Conservation (phyloP, 2,113 vertebrate species). For the Syngnathus floridae region DNA sequence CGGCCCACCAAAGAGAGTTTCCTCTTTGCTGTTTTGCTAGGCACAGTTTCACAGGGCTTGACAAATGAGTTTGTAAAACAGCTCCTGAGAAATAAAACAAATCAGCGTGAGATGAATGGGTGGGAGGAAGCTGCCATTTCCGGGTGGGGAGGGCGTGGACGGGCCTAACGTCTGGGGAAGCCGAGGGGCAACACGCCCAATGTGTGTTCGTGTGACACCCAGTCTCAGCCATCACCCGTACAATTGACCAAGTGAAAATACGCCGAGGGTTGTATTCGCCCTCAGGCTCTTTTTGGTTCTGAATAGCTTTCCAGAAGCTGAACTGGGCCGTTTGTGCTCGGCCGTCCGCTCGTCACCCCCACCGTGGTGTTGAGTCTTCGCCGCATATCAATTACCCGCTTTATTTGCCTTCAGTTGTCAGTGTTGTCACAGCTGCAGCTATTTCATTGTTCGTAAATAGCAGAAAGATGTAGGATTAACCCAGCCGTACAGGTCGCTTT, state of each 20-base stretch:
- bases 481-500: background rate
- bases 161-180: constrained; percentile 34
- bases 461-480: constrained; percentile 13
- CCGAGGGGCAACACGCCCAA: constrained; percentile 47
- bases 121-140: constrained; percentile 56
- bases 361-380: constrained; percentile 19
- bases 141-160: constrained; percentile 33
- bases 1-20: constrained; percentile 23
- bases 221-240: constrained; percentile 52
- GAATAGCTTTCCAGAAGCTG: constrained; percentile 44
- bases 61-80: constrained; percentile 55
- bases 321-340: constrained; percentile 25
- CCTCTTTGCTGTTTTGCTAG: constrained; percentile 34
- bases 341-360: constrained; percentile 27
- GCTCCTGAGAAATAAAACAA: constrained; percentile 64
- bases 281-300: constrained; percentile 26
- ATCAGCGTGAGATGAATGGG: constrained; percentile 54
- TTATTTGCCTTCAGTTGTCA: constrained; percentile 31
- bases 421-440: constrained; percentile 47
- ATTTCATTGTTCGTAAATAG: constrained; percentile 27
- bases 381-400: constrained; percentile 33
- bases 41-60: constrained; percentile 40
- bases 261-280: constrained; percentile 33
- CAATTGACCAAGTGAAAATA: constrained; percentile 62
- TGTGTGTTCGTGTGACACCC: constrained; percentile 45